Evolutionary conservation across 2,888 invertebrate species (phyloP), one percentile per base, ranked within the genome.

Genomic region (Heteromurus nitidus): DNA sequence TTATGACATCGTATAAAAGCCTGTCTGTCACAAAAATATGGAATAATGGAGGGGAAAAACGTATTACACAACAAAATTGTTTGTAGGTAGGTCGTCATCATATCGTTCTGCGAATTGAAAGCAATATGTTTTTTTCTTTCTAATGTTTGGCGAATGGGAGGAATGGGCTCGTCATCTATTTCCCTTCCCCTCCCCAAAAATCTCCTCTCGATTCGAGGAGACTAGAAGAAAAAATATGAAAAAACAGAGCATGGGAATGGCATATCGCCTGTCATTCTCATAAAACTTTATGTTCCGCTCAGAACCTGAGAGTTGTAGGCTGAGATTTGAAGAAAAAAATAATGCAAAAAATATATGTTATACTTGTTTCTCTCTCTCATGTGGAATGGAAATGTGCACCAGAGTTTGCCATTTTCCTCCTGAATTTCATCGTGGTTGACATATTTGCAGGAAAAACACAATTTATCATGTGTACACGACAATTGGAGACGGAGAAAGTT

Each of bases 241-340:
- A n/a, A n/a, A n/a, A n/a, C n/a, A n/a, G n/a, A n/a, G n/a, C n/a
- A n/a, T n/a, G n/a, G n/a, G n/a, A n/a, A 80, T 60, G 67, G 80
- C 67, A 50, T 73, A 80, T 80, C 80, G 73, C 67, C 67, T 67
- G 80, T 80, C 80, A n/a, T n/a, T n/a, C n/a, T n/a, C n/a, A 73
- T 80, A 80, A 80, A 80, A 80, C 28, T 80, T 80, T 80, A 80
- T 80, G 73, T 80, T 30, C 47, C 28, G 65, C 70, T 68, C 47
- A 60, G 28, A n/a, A 9, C 5, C 28, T 7, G 30, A 30, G 28
- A 60, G 22, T 2, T 36, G 36, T 13, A 36, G 36, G 13, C 55
- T 18, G 20, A 55, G 55, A 55, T 55, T 55, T 55, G 26, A 55
- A 55, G 26, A 9, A 26, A 50, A 20, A 50, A 55, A 26, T 13